Base-by-base conservation (phyloP, 2,888 invertebrate species). In the Parelbella ahira region DNA sequence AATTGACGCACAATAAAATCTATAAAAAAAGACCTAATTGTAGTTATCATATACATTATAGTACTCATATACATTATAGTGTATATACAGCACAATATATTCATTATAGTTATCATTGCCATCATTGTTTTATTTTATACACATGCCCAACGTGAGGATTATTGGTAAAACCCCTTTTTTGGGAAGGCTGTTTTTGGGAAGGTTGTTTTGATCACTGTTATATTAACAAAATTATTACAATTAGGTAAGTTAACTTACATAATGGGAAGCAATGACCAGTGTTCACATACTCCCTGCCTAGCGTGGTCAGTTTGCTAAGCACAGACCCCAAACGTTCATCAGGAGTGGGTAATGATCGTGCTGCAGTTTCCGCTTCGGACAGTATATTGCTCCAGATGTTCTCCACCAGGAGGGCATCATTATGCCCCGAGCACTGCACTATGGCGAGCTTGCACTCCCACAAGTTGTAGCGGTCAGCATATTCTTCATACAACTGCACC, bases 401-500 rank as follows among this genome's bases (percentile, higher is more conserved):
- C 77, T 97, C 96, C 27, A 99, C 94, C 4, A 98, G 86, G 44
- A 94, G 88, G 0, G 93, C 91, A 71, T 99, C 98, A 58, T 94
- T 93, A 76, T 97, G 95, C 6, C 97, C 96, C 3, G 98, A 97
- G 70, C 97, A 97, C 60, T 97, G 95, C 29, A 99, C 92, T 50
- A 99, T 97, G 3, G 97, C 96, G 43, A 99, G 87, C 79, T 98
- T 97, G 72, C 97, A 95, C 78, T 98, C 97, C 92, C 96, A 94
- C 24, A 98, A 88, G 56, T 94, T 92, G 72, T 95, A 95, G 1
- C 94, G 94, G 60, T 97, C 96, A 0, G 97, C 97, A 81, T 95
- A 98, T 51, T 97, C 94, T 68, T 95, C 94, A 68, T 97, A 98
- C 18, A 98, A 78, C 92, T 94, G 57, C 3, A 30, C 36, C n/a